Conservation (phyloP, 2,888 invertebrate genomes). For the Automeris io region DNA sequence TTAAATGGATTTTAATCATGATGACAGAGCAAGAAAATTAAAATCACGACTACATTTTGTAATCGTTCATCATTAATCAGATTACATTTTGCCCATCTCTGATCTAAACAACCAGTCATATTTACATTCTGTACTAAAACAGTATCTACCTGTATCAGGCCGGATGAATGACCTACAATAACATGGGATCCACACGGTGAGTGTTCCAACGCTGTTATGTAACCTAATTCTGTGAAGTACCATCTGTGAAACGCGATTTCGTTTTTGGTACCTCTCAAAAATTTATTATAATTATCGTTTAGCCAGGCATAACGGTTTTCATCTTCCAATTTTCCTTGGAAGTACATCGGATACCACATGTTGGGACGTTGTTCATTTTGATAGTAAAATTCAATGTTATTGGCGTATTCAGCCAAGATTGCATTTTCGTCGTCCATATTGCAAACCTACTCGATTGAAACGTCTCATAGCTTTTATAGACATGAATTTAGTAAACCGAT, state of each 20-base stretch:
- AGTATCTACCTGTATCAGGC: constrained; percentile 63
- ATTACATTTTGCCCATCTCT: too few relatives aligned
- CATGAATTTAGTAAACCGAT: too few relatives aligned
- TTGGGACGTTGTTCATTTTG: constrained; percentile 34
- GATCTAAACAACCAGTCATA: neutral
- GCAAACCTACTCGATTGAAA: constrained; percentile 20
- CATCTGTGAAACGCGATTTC: constrained; percentile 43
- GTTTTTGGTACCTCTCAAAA: constrained; percentile 41
- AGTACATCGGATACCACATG: constrained; percentile 55
- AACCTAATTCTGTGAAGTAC: constrained; percentile 48
- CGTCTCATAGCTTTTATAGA: neutral
- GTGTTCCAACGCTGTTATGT: constrained; percentile 52
- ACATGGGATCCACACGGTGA: constrained; percentile 57
- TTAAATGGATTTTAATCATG: too few relatives aligned
- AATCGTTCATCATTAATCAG: too few relatives aligned
- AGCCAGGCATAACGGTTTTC: constrained; percentile 34
- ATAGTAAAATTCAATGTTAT: constrained; percentile 31
- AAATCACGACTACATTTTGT: too few relatives aligned
- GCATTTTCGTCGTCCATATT: constrained; percentile 28
- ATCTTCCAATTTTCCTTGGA: constrained; percentile 22
- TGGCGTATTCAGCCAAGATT: constrained; percentile 33
- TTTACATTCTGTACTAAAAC: constrained; percentile 8
- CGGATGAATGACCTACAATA: constrained; percentile 64
- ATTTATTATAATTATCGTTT: constrained; percentile 36
- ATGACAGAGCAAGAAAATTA: too few relatives aligned